Conservation (phyloP, 2,888 invertebrate genomes). For the Hofmannophila pseudospretella region DNA sequence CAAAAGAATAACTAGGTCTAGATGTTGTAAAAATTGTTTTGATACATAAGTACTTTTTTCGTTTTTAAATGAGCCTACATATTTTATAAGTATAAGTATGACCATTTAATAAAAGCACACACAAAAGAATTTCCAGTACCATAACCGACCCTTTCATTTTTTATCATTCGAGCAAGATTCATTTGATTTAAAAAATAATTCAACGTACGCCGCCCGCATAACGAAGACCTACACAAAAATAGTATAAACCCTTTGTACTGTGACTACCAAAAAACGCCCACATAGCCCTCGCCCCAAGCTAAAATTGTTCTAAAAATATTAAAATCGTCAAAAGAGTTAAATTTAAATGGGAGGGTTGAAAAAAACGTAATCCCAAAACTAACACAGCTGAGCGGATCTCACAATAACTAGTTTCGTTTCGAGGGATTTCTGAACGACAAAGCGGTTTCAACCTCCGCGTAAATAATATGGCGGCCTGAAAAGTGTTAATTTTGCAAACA, state of each 20-base stretch:
- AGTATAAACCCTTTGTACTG: constrained; percentile 51
- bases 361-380: constrained; percentile 64
- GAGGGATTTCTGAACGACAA: constrained; percentile 14
- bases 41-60: too few species aligned
- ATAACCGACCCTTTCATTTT: constrained; percentile 37
- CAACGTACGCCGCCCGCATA: constrained; percentile 55
- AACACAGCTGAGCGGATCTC: constrained; percentile 68
- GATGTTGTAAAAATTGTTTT: too few species aligned
- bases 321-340: constrained; percentile 77
- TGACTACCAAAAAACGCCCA: constrained; percentile 39
- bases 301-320: constrained; percentile 71
- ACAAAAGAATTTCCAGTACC: constrained; percentile 8
- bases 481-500: neutral
- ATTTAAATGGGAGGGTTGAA: constrained; percentile 67
- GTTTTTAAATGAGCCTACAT: too few species aligned
- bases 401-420: constrained; percentile 38
- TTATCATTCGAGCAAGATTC: constrained; percentile 15
- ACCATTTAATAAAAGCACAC: neutral
- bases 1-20: too few species aligned
- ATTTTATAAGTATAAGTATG: too few species aligned
- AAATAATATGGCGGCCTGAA: neutral
- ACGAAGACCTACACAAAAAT: constrained; percentile 36
- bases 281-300: constrained; percentile 61
- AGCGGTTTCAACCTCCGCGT: neutral
- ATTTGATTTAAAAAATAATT: constrained; percentile 46